Evolutionary conservation across 1,140 invertebrate species (phyloP).

Genomic region (Cryptotermes secundus): DNA sequence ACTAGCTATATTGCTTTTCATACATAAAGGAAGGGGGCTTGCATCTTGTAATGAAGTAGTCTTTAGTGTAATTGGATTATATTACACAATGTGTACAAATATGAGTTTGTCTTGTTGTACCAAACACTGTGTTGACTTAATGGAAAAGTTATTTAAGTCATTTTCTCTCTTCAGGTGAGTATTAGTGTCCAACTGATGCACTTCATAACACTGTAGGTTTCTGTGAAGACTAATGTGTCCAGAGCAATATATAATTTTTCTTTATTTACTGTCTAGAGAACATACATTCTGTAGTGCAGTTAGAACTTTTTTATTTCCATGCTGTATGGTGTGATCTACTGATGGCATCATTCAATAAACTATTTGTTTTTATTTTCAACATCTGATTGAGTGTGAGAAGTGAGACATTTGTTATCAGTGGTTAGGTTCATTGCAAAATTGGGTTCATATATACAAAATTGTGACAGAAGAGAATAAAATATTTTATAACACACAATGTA

Average conservation of each 20-base stretch:
- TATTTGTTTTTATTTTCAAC: neutral
- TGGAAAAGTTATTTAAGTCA: neutral
- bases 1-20: neutral
- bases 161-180: neutral
- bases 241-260: neutral
- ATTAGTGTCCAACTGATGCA: neutral
- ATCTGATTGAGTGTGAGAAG: neutral
- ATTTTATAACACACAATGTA: slow-evolving; percentile 2
- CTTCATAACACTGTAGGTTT: neutral
- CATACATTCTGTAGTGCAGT: neutral
- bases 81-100: neutral
- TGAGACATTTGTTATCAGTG: neutral
- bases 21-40: slow-evolving; percentile 1
- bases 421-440: neutral
- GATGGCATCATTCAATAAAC: too few relatives aligned
- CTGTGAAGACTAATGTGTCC: neutral
- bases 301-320: neutral
- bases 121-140: neutral
- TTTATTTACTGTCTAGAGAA: neutral
- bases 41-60: neutral
- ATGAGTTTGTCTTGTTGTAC: neutral
- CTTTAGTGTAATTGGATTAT: neutral
- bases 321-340: too few relatives aligned
- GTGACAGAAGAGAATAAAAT: neutral
- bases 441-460: neutral